Evolutionary conservation across 2,888 invertebrate genomes (phyloP), one percentile per base, ranked within the genome.

Genomic region (Ichneumon xanthorius): DNA sequence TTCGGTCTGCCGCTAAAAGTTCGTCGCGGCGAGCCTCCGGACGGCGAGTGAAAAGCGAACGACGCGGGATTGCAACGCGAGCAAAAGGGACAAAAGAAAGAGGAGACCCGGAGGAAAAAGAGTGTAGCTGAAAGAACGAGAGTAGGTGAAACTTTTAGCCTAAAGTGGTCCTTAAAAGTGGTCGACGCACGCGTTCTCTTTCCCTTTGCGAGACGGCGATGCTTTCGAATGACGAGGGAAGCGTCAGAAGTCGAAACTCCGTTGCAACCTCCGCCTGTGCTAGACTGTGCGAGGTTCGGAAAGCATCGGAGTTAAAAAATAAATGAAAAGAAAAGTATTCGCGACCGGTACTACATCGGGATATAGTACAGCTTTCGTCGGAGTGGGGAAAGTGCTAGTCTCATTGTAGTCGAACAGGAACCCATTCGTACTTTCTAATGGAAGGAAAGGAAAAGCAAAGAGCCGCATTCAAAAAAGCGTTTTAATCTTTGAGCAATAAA

Each of bases 161-260:
- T 84, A 86, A 88, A 91, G 89, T 90, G 90, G 88, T 86, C 87
- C 88, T 89, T 87, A 86, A 91, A 89, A 89, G 88, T 86, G 86
- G 87, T 87, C 86, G 87, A 84, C 80, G 86, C 88, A 73, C 80
- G 80, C 9, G 37, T 82, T 80, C 75, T 50, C 77, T 33, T 82
- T 61, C 48, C 63, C 80, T 76, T 85, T 82, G 77, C 71, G 58
- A 58, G 84, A 68, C 81, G 86, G n/a, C 86, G 82, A 88, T 88
- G 88, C 88, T 87, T 72, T 77, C 85, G 85, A 86, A 86, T 77
- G 85, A 80, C 82, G 85, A 85, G 81, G 22, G 91, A 91, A 90
- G 90, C 91, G 90, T 91, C 90, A 89, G 88, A 90, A 91, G 90
- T 90, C 90, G 90, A 90, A 91, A 91, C 90, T 88, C 89, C 86